A percentile compares a stretch with the other conserved stretches of the same genome.
These are phyloP conservation scores for Lordiphosa andalusiaca DNA, from an alignment of 2,888 invertebrate species.

Conservation along the genomic window DNA sequence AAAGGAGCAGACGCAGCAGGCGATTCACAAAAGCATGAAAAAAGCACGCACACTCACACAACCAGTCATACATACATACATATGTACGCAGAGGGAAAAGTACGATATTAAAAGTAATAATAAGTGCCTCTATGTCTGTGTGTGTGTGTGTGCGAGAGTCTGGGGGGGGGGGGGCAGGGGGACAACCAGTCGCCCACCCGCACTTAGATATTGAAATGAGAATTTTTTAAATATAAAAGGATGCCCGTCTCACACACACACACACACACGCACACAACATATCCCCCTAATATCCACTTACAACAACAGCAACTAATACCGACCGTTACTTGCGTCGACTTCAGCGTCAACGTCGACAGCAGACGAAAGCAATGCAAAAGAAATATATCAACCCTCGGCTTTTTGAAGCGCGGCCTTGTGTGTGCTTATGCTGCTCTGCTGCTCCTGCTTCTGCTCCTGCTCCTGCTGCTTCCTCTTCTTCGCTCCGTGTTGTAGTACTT, in stretches of 20 bases:
- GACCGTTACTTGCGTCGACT: slow-evolving; percentile 18
- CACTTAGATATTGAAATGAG: slow-evolving; percentile 75
- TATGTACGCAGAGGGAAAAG: slow-evolving; percentile 11
- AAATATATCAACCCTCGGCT: slow-evolving; percentile 77
- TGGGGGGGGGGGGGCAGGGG: slow-evolving; percentile 1
- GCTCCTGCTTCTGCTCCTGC: slow-evolving; percentile 18
- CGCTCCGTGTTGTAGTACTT: slow-evolving; percentile 40
- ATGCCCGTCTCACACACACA: slow-evolving; percentile 46
- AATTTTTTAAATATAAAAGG: slow-evolving; percentile 72
- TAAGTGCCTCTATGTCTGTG: slow-evolving; percentile 70
- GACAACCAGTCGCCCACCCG: slow-evolving; percentile 33
- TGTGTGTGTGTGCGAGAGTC: slow-evolving; percentile 27
- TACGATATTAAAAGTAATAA: slow-evolving; percentile 78
- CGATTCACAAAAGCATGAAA: slow-evolving; percentile 33
- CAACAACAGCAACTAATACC: slow-evolving; percentile 73
- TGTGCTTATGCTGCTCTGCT: slow-evolving; percentile 41
- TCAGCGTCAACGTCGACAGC: slow-evolving; percentile 27
- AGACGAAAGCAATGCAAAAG: slow-evolving; percentile 56
- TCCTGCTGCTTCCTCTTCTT: slow-evolving; percentile 8
- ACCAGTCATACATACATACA: slow-evolving; percentile 7
- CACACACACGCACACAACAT: slow-evolving; percentile 19
- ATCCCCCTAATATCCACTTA: slow-evolving; percentile 69
- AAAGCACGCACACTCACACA: slow-evolving; percentile 38
- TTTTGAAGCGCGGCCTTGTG: slow-evolving; percentile 27
- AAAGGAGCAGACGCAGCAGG: slow-evolving; percentile 23